phyloP scores from a whole-genome alignment of 2,888 invertebrate species.

The Marronus borbonicus region DNA sequence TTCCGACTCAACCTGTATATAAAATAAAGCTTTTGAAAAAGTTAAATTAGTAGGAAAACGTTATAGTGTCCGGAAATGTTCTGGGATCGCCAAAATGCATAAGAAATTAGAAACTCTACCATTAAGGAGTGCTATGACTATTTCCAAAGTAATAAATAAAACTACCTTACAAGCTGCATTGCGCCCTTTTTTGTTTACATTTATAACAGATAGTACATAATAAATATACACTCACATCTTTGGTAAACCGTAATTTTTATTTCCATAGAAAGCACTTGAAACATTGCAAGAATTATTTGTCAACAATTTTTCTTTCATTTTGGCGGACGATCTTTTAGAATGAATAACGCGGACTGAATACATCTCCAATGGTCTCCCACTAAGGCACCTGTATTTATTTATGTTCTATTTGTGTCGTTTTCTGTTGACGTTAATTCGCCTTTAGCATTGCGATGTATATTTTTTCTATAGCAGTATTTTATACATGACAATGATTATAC shows the following conservation, averaged over 20 bases:
- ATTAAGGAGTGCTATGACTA: too few relatives aligned
- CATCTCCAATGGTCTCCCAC: neutral
- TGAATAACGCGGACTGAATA: slow-evolving; percentile 13
- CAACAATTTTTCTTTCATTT: slow-evolving; percentile 12
- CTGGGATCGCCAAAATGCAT: too few relatives aligned
- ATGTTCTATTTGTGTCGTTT: slow-evolving; percentile 22
- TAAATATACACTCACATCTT: neutral
- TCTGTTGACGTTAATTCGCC: slow-evolving; percentile 21
- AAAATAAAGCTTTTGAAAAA: too few relatives aligned
- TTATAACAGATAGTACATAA: neutral
- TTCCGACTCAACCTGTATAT: too few relatives aligned
- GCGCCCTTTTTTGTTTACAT: neutral
- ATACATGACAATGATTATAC: too few relatives aligned
- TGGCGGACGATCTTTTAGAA: neutral
- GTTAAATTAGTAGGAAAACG: too few relatives aligned
- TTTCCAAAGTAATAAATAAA: too few relatives aligned
- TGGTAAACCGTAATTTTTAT: neutral
- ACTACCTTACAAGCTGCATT: too few relatives aligned
- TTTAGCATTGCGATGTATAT: neutral
- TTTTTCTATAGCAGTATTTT: too few relatives aligned
- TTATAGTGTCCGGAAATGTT: too few relatives aligned
- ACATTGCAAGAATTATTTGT: neutral
- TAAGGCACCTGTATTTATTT: slow-evolving; percentile 4
- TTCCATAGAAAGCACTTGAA: neutral
- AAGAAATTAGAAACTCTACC: too few relatives aligned